phyloP scores from a whole-genome alignment of 2,888 invertebrate species.

The Enchytraeus crypticus region DNA sequence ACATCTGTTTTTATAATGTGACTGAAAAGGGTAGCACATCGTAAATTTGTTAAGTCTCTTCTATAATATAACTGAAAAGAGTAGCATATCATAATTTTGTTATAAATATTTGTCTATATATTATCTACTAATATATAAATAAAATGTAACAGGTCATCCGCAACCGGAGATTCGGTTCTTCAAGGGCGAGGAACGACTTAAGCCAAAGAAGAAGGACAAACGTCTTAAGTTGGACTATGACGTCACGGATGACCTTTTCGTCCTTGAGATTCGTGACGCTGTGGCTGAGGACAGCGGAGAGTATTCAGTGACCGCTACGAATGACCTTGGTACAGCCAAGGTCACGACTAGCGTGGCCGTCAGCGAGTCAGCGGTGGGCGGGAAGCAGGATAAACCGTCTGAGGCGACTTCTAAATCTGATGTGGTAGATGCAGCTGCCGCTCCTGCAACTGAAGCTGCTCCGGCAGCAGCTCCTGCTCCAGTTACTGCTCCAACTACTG shows the following conservation, averaged over 20 bases:
- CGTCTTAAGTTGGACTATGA: conserved; percentile 19
- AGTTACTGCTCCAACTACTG: background rate
- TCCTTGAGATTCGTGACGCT: conserved; percentile 29
- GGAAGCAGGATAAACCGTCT: background rate
- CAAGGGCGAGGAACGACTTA: conserved; percentile 16
- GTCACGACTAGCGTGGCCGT: conserved; percentile 8
- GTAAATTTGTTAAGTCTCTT: background rate
- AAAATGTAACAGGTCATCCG: conserved; percentile 11
- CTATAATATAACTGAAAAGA: background rate
- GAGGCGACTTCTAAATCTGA: background rate
- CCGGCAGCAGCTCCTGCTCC: background rate
- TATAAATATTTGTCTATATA: too few relatives aligned
- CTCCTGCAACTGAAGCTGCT: background rate
- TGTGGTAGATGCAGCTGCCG: background rate
- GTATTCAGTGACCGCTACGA: conserved; percentile 34
- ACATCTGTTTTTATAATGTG: background rate
- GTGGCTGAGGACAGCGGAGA: conserved; percentile 30
- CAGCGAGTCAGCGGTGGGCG: background rate
- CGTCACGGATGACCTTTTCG: conserved; percentile 22
- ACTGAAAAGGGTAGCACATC: background rate
- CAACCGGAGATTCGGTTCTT: conserved; percentile 19
- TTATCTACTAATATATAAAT: too few relatives aligned
- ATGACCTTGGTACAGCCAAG: conserved; percentile 12
- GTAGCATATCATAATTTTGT: too few relatives aligned
- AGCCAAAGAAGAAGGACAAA: conserved; percentile 10